phyloP scores from a whole-genome alignment of 2,888 invertebrate genomes.

The Stenurella melanura region DNA sequence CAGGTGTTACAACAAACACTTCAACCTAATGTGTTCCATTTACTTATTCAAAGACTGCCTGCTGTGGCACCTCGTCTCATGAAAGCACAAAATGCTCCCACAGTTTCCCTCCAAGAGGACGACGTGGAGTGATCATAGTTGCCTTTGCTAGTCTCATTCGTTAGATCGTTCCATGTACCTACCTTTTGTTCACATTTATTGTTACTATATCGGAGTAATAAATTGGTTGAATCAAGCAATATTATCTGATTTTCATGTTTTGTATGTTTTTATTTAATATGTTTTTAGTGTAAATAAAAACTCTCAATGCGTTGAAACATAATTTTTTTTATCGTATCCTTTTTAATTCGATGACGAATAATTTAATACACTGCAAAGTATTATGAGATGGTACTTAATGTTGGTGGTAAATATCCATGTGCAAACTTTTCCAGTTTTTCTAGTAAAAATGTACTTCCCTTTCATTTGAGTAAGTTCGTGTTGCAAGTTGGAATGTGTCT shows the following conservation, averaged over 20 bases:
- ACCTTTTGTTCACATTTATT: conserved; percentile 47
- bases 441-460: no score
- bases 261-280: conserved; percentile 55
- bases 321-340: conserved; percentile 42
- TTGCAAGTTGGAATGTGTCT: no score
- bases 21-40: conserved; percentile 94
- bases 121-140: conserved; percentile 69
- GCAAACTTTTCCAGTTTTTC: no score
- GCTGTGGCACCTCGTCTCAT: conserved; percentile 74
- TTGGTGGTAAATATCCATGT: no score
- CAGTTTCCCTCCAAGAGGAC: conserved; percentile 68
- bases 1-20: conserved; percentile 93
- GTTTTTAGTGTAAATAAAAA: conserved; percentile 44
- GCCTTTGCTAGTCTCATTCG: conserved; percentile 60
- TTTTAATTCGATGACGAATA: background rate
- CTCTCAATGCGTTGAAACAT: conserved; percentile 9
- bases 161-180: conserved; percentile 59
- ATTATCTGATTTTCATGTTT: conserved; percentile 55
- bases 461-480: no score
- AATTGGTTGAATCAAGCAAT: conserved; percentile 60
- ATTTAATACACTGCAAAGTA: no score
- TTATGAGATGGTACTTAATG: no score
- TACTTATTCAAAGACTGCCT: conserved; percentile 89
- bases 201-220: conserved; percentile 56
- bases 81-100: conserved; percentile 64